Base-by-base conservation (phyloP, 2,113 vertebrate species). In the Perccottus glenii region DNA sequence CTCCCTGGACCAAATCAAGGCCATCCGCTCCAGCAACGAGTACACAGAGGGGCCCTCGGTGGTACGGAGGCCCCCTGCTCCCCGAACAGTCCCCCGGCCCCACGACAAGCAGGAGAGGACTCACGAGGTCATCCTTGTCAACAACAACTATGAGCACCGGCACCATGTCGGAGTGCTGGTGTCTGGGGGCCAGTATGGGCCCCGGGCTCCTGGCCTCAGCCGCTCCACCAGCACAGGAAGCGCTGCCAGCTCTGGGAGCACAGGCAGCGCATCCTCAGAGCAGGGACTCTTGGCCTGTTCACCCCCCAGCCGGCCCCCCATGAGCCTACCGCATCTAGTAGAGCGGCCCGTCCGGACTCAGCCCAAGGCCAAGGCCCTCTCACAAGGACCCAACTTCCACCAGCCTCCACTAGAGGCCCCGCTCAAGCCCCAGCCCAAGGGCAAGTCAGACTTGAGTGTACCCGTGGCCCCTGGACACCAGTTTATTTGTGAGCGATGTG, bases 1-100 rank as follows among this genome's bases (percentile, higher is more conserved):
- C 89, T 98, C 98, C 45, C 91, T 99, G 88, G 96, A 99, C 89
- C 98, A 99, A 90, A 98, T 99, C 93, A 97, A 96, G 92, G 95
- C 93, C 48, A 94, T 98, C 88, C 93, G 98, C 91, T 95, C 95
- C 87, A 96, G 92, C 91, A 99, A 99, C 8, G 97, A 99, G 59
- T 99, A 99, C 88, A 97, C 96, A 0, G 96, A 99, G 85, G 96
- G 96, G 42, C 98, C 97, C 2, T 96, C 95, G 0, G 94, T 91
- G 86, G 93, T 79, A 6, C 87, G 81, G 73, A 94, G 93, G 70
- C 95, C 95, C 27, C 78, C 93, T 0, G 92, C 82, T 6, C 94
- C 92, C 0, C 93, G 93, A 68, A 83, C 87, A 36, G 90, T 90
- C 0, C 94, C 92, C 2, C 89, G 96, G 68, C 94, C 93, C n/a